These are phyloP conservation scores for Calyptommatus sinebrachiatus DNA, from an alignment of 2,113 vertebrate species.

Conservation along the genomic window DNA sequence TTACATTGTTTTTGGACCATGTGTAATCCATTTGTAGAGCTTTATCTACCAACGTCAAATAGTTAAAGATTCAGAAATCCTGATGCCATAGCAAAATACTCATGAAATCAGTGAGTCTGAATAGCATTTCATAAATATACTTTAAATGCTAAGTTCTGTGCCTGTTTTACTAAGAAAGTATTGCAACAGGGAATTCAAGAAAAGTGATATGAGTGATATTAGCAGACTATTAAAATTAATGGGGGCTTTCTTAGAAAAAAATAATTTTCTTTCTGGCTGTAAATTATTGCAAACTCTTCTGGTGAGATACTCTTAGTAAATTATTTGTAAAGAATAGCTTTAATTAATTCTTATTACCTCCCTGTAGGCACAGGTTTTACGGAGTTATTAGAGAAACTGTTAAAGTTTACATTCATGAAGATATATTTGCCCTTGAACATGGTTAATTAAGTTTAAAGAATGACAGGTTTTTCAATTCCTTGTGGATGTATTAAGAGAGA, in stretches of 20 bases:
- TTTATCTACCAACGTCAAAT: neutral
- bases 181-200: neutral
- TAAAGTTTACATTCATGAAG: constrained; percentile 9
- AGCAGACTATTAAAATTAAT: constrained; percentile 30
- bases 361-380: constrained; percentile 39
- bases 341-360: constrained; percentile 45
- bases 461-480: constrained; percentile 2
- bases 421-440: constrained; percentile 38
- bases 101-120: neutral
- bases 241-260: constrained; percentile 22
- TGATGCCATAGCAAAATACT: neutral
- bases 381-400: constrained; percentile 40
- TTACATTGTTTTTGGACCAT: neutral
- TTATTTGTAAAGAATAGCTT: constrained; percentile 39
- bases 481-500: constrained; percentile 4
- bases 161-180: neutral
- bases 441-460: constrained; percentile 33
- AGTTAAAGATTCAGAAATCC: neutral
- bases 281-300: constrained; percentile 26
- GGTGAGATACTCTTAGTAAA: constrained; percentile 29
- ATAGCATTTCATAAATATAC: neutral
- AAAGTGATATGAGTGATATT: neutral
- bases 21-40: neutral
- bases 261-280: constrained; percentile 21
- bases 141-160: neutral